Conservation (phyloP, 2,797 vertebrate species). For the Tadarida brasiliensis region DNA sequence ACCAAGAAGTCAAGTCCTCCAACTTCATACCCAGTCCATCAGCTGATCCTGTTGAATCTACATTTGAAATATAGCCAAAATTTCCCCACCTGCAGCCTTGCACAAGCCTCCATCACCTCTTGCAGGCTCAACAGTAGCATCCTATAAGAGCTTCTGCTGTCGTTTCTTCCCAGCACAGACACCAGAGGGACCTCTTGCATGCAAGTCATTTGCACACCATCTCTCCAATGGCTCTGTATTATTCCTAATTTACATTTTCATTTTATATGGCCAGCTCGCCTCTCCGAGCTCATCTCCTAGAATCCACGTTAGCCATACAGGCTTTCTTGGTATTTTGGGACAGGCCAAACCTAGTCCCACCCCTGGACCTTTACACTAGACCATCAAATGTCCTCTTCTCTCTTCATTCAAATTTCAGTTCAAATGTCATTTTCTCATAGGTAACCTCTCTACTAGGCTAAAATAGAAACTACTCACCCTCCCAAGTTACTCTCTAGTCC, state of each 20-base stretch:
- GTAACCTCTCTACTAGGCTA: not conserved
- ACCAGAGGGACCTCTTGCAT: not conserved
- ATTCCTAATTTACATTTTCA: not conserved
- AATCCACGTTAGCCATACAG: not conserved
- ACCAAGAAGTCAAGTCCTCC: not conserved
- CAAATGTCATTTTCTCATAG: not conserved
- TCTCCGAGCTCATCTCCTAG: not conserved
- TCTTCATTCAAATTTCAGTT: not conserved
- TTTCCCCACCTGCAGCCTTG: not conserved
- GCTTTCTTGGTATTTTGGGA: not conserved
- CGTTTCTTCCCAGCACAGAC: not conserved
- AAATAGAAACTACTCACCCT: not conserved
- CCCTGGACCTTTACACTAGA: not conserved
- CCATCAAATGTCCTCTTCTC: not conserved
- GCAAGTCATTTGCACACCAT: not conserved
- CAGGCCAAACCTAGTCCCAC: not conserved
- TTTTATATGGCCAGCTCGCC: not conserved
- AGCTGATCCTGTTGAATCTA: not conserved
- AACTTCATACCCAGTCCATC: not conserved
- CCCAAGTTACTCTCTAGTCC: not conserved
- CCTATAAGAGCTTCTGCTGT: not conserved
- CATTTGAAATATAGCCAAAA: not conserved
- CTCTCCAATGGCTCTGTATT: not conserved
- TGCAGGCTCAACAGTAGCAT: not conserved
- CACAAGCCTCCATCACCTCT: too few species aligned